Evolutionary conservation across 2,113 vertebrate species (phyloP), one percentile per base, ranked within the genome.

Genomic region (Sterrhoptilus dennistouni): DNA sequence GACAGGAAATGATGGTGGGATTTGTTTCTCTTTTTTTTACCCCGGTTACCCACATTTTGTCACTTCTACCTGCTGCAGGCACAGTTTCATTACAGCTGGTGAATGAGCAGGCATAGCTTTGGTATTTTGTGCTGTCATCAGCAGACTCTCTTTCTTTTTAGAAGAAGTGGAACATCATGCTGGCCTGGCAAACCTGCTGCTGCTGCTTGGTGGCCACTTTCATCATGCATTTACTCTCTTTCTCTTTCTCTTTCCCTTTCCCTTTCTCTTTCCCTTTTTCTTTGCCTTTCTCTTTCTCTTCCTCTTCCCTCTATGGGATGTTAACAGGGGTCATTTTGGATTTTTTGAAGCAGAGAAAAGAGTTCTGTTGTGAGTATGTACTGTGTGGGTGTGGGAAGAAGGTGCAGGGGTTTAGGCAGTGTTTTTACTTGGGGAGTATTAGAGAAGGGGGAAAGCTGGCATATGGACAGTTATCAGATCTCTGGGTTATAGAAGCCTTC

Each of bases 301-400:
- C 38, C 38, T 38, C 38, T 38, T 38, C 38, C 38, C 66, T 97
- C 33, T 40, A 2, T 42, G 93, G 63, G 12, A 96, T 86, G 31
- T 96, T 68, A 97, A 91, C 47, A 59, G 77, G 66, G 93, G 84
- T 35, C 42, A 94, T 61, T 97, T 97, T 71, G 87, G 94, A 88
- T 91, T 97, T 96, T 97, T 96, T 95, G 95, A 96, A 95, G 96
- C 89, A 27, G 97, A 96, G 50, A 83, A 90, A 83, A 95, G 79
- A 71, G 95, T 96, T 68, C 15, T 97, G 5, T 95, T 96, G 65
- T 95, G 96, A 84, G 87, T 97, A 89, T 1, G 88, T 97, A 56
- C 36, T 35, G n/a, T 27, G 57, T 42, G 18, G 31, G 11, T 15
- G 7, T 40, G 40, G 44, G 35, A 69, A 61, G 64, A 5, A 70